phyloP scores from a whole-genome alignment of 2,888 invertebrate genomes.

The Protula sp. region DNA sequence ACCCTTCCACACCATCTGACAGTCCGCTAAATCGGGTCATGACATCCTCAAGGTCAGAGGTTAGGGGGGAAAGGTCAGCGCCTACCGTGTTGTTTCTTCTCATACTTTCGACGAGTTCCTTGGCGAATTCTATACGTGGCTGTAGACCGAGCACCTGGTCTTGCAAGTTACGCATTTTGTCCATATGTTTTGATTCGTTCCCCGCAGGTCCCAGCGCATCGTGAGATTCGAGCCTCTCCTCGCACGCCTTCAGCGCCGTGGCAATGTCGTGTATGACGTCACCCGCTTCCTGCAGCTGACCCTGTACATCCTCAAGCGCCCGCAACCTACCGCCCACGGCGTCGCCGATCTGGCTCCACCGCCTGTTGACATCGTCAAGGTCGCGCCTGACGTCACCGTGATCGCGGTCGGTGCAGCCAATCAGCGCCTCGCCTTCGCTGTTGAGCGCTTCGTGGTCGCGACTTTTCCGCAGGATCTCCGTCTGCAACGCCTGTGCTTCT shows the following conservation, averaged over 20 bases:
- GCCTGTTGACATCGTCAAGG: slow-evolving; percentile 72
- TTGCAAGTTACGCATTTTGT: slow-evolving; percentile 71
- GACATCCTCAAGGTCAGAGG: slow-evolving; percentile 54
- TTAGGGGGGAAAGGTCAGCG: slow-evolving; percentile 61
- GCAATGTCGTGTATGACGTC: slow-evolving; percentile 81
- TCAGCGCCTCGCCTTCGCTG: slow-evolving; percentile 72
- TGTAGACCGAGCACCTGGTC: slow-evolving; percentile 76
- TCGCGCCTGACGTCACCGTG: slow-evolving; percentile 82
- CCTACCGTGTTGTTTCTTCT: neutral
- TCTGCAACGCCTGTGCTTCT: slow-evolving; percentile 80
- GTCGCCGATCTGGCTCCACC: slow-evolving; percentile 75
- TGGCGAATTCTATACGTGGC: slow-evolving; percentile 66
- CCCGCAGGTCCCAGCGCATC: slow-evolving; percentile 67
- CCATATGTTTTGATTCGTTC: slow-evolving; percentile 76
- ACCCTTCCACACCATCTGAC: slow-evolving; percentile 56
- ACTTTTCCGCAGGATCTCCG: slow-evolving; percentile 88
- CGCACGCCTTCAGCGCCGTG: slow-evolving; percentile 78
- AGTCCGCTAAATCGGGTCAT: slow-evolving; percentile 63
- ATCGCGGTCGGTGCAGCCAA: slow-evolving; percentile 82
- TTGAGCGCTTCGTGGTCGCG: slow-evolving; percentile 76
- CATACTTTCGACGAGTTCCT: slow-evolving; percentile 71
- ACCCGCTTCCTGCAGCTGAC: slow-evolving; percentile 70
- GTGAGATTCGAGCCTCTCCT: slow-evolving; percentile 74
- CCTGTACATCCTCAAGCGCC: slow-evolving; percentile 72
- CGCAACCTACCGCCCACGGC: slow-evolving; percentile 68